phyloP scores from a whole-genome alignment of 2,888 invertebrate genomes.

The Antitype chi region DNA sequence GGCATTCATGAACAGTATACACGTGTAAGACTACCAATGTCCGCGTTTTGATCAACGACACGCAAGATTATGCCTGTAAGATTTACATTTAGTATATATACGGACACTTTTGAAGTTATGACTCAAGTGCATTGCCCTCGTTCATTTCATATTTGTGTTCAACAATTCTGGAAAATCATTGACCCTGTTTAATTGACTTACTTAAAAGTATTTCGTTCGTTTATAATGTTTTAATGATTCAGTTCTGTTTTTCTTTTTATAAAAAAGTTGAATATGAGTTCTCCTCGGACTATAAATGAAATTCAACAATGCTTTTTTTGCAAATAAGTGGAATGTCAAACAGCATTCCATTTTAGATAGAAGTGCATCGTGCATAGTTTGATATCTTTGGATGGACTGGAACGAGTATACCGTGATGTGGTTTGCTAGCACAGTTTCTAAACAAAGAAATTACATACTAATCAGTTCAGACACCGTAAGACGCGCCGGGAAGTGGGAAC shows the following conservation, averaged over 20 bases:
- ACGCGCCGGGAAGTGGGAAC: conserved; percentile 34
- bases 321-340: neutral
- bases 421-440: conserved; percentile 22
- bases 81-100: conserved; percentile 8
- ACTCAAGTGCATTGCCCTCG: conserved; percentile 80
- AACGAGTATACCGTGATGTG: neutral
- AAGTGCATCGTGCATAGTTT: neutral
- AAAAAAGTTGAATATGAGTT: neutral
- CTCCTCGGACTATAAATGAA: neutral
- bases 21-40: conserved; percentile 49
- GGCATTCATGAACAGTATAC: neutral
- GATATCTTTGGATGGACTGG: neutral
- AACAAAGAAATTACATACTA: conserved; percentile 34
- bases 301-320: neutral
- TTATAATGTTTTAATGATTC: conserved; percentile 3
- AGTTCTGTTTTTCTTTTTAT: neutral
- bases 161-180: conserved; percentile 68
- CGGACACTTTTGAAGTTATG: conserved; percentile 50
- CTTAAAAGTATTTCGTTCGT: conserved; percentile 19
- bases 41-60: conserved; percentile 75
- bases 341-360: neutral
- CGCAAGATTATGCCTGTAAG: conserved; percentile 65
- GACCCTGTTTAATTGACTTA: conserved; percentile 60
- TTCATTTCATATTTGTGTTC: conserved; percentile 72
- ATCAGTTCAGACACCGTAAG: conserved; percentile 51